Evolutionary conservation across 2,113 vertebrate genomes (phyloP), one percentile per base, ranked within the genome.

Genomic region (Cromileptes altivelis): DNA sequence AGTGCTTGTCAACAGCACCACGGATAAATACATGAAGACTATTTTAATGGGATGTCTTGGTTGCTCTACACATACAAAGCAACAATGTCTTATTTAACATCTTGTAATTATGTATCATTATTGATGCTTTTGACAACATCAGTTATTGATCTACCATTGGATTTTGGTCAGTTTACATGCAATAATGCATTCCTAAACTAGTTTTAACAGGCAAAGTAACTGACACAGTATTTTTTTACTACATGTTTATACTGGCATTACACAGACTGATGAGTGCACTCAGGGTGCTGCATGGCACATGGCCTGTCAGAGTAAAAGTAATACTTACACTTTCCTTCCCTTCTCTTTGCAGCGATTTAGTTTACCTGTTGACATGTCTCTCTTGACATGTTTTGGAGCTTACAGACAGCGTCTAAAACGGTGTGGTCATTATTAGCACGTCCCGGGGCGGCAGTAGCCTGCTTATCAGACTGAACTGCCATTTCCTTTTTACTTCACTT

Each of bases 261-360:
- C n/a, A 12, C 42, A 2, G 37, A 45, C 37, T 67, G 19, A 53
- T 14, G 25, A 0, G 47, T 53, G 58, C n/a, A 17, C 30, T 42
- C 57, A 67, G 9, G 3, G 70, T 14, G 68, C 23, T 47, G 33
- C 42, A n/a, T n/a, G n/a, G n/a, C 49, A 49, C 57, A 30, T 14
- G 15, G 23, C n/a, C 17, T 27, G 9, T 70, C 50, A n/a, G 7
- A 47, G 1, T 27, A 18, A 78, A 78, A 78, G 40, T 23, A 33
- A 45, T 62, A 75, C 49, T 49, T 81, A 67, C 12, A 33, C 77
- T 69, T 67, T 19, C 52, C 60, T 61, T 73, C 14, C 55, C 47
- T 55, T 56, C 3, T 65, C 7, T 18, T 8, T 47, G 23, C 47
- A 62, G 9, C n/a, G 19, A 58, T 42, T 53, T 56, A 4, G 60